These are phyloP conservation scores for Aphrophora alni DNA, from an alignment of 2,888 invertebrate species.

Conservation along the genomic window DNA sequence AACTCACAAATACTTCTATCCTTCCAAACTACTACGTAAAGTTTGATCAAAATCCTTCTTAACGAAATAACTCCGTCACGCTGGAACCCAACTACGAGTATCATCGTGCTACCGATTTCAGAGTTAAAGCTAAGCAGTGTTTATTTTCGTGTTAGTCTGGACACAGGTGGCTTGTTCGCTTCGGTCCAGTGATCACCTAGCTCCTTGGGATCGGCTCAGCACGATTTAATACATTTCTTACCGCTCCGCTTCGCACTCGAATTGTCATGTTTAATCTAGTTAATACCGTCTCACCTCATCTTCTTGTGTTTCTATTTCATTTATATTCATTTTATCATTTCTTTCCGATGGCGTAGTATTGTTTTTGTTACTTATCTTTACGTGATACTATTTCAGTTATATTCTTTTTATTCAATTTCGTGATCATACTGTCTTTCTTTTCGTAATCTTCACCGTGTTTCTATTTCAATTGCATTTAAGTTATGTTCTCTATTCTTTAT, in stretches of 20 bases:
- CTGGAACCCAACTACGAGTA: not conserved
- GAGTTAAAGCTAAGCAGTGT: not conserved
- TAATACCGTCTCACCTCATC: slow-evolving; percentile 2
- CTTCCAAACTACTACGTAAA: no score
- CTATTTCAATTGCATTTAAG: no score
- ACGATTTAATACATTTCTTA: slow-evolving; percentile 4
- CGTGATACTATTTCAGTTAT: not conserved
- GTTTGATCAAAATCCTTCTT: no score
- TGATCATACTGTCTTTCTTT: not conserved
- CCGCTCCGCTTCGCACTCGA: slow-evolving; percentile 10
- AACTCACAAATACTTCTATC: no score
- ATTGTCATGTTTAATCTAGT: slow-evolving; percentile 21
- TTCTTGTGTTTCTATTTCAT: not conserved
- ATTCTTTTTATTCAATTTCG: not conserved
- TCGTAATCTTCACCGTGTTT: not conserved
- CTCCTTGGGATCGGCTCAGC: not conserved
- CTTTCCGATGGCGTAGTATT: not conserved
- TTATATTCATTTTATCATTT: not conserved
- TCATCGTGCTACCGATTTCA: not conserved
- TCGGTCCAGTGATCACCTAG: not conserved
- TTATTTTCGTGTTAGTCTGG: slow-evolving; percentile 2
- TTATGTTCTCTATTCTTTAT: no score
- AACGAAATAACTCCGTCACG: not conserved
- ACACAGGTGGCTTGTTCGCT: slow-evolving; percentile 6
- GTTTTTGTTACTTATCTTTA: no score